phyloP scores from a whole-genome alignment of 2,888 invertebrate genomes.

The Alviniconcha strummeri region DNA sequence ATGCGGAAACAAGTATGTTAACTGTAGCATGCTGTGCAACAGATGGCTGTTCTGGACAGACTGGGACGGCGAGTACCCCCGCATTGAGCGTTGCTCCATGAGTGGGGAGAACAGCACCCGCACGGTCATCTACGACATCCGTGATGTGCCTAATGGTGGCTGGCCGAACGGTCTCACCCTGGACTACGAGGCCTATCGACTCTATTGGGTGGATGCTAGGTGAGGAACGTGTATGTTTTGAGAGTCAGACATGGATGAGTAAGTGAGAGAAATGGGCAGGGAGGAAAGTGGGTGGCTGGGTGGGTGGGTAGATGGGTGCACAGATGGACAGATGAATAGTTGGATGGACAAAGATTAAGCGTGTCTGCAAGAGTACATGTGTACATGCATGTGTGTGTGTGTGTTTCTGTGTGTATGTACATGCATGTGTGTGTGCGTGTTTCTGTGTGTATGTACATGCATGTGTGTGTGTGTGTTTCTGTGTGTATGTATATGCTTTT shows the following conservation, averaged over 20 bases:
- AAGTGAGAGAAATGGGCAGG: not conserved
- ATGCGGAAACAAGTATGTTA: too few relatives aligned
- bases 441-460: too few relatives aligned
- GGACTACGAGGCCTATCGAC: slow-evolving; percentile 81
- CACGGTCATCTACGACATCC: slow-evolving; percentile 79
- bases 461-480: too few relatives aligned
- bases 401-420: too few relatives aligned
- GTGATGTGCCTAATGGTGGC: slow-evolving; percentile 76
- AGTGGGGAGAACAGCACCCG: slow-evolving; percentile 84
- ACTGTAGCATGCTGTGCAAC: slow-evolving; percentile 37
- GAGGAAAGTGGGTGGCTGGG: not conserved
- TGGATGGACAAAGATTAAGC: too few relatives aligned
- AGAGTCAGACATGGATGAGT: not conserved
- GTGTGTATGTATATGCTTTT: too few relatives aligned
- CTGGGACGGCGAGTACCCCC: slow-evolving; percentile 86
- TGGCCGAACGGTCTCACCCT: slow-evolving; percentile 92
- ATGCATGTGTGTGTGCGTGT: too few relatives aligned
- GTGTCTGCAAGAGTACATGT: too few relatives aligned
- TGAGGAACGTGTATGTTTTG: slow-evolving; percentile 47
- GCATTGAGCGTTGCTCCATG: slow-evolving; percentile 92
- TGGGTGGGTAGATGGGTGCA: not conserved
- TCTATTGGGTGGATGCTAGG: slow-evolving; percentile 94
- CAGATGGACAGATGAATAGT: too few relatives aligned
- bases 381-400: too few relatives aligned
- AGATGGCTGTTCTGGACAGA: slow-evolving; percentile 94